Conservation (phyloP, 2,797 vertebrate genomes). For the Tapera naevia region DNA sequence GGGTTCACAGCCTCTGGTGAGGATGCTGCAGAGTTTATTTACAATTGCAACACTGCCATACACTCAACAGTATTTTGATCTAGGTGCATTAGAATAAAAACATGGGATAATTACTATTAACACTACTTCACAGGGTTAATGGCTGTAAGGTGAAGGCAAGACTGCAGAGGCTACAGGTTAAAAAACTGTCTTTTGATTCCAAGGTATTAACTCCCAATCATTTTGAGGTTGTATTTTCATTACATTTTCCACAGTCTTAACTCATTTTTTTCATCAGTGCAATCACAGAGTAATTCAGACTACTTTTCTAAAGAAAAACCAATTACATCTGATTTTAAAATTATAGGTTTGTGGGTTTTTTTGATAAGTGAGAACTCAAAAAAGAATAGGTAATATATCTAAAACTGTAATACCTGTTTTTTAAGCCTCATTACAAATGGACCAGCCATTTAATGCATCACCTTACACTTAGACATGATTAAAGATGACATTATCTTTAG, state of each 20-base stretch:
- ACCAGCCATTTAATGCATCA: not conserved
- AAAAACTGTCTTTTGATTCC: constrained; percentile 51
- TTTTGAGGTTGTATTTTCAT: constrained; percentile 52
- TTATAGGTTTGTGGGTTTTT: not conserved
- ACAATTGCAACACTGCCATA: not conserved
- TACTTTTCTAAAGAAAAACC: constrained; percentile 34
- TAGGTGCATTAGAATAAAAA: constrained; percentile 7
- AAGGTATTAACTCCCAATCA: constrained; percentile 37
- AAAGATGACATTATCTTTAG: not conserved
- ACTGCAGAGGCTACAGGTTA: not conserved
- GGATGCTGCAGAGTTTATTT: not conserved
- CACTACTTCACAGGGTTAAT: not conserved
- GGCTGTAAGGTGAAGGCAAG: not conserved
- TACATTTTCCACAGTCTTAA: constrained; percentile 19
- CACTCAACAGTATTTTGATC: not conserved
- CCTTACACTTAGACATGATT: not conserved
- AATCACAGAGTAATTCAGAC: constrained; percentile 47
- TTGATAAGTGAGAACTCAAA: not conserved
- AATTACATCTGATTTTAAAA: constrained; percentile 49
- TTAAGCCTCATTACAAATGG: not conserved
- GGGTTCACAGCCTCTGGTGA: not conserved
- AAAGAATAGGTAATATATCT: not conserved
- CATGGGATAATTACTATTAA: not conserved
- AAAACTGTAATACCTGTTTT: not conserved
- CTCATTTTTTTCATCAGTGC: not conserved